Percentiles rank a stretch among this genome's conserved stretches.
phyloP scores from a whole-genome alignment of 2,888 invertebrate species.

The Pyrgus malvae region DNA sequence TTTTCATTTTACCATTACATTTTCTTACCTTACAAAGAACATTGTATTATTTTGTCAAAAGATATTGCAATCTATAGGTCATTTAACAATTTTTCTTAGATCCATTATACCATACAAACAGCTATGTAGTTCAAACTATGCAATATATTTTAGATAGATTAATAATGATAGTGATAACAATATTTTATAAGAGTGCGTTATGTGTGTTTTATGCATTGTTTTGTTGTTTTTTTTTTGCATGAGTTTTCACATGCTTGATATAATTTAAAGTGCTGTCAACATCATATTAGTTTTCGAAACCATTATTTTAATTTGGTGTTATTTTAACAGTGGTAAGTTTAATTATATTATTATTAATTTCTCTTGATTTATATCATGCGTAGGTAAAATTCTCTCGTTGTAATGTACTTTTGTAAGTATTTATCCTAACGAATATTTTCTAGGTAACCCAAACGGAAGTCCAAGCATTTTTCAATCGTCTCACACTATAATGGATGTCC shows the following conservation, averaged over 20 bases:
- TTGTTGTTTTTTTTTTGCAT: constrained; percentile 36
- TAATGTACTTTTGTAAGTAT: constrained; percentile 41
- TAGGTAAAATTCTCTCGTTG: constrained; percentile 30
- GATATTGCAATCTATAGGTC: background rate
- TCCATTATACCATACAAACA: background rate
- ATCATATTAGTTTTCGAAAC: constrained; percentile 31
- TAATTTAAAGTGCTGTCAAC: constrained; percentile 30
- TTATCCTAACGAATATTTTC: constrained; percentile 72
- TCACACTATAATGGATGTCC: constrained; percentile 63
- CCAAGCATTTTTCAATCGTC: constrained; percentile 70
- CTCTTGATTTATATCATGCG: constrained; percentile 32
- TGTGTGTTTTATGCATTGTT: constrained; percentile 22
- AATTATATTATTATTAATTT: constrained; percentile 44
- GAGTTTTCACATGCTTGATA: constrained; percentile 35
- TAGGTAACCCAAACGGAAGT: constrained; percentile 81
- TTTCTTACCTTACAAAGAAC: background rate
- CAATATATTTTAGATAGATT: constrained; percentile 6
- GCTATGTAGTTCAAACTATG: constrained; percentile 19
- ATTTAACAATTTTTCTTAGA: too few species aligned
- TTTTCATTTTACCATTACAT: background rate
- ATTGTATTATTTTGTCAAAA: background rate
- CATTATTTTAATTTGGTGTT: constrained; percentile 71
- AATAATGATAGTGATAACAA: constrained; percentile 16
- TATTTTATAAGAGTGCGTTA: constrained; percentile 26
- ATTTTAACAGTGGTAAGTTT: constrained; percentile 69